A percentile compares a stretch with the other conserved stretches of the same genome.
Conservation (phyloP, 2,888 invertebrate genomes). For the Mayetiola destructor region DNA sequence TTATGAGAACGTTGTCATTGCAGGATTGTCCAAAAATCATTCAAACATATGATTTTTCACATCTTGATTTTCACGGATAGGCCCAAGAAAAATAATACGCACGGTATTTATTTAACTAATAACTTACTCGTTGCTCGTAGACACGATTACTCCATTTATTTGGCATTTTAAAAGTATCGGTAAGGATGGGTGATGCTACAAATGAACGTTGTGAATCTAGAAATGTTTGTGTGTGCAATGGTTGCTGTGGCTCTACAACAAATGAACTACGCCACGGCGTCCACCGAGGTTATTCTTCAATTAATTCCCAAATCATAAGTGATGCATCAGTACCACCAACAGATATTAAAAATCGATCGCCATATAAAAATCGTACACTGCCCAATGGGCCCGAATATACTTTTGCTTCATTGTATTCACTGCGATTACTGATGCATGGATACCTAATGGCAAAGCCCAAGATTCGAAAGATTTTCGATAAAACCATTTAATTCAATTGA, state of each 20-base stretch:
- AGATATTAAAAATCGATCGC: slow-evolving; percentile 71
- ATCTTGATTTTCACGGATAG: no score
- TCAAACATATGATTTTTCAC: no score
- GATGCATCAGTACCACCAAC: slow-evolving; percentile 80
- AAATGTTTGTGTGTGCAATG: slow-evolving; percentile 22
- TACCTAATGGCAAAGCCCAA: slow-evolving; percentile 49
- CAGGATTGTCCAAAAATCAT: no score
- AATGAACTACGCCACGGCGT: slow-evolving; percentile 23
- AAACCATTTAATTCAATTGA: background rate
- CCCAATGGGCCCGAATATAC: slow-evolving; percentile 73
- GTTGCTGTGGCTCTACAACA: slow-evolving; percentile 23
- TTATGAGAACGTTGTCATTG: no score
- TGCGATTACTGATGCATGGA: slow-evolving; percentile 71
- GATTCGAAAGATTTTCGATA: no score
- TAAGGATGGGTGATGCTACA: background rate
- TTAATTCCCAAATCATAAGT: slow-evolving; percentile 80
- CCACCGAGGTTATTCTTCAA: slow-evolving; percentile 39
- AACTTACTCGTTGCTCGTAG: slow-evolving; percentile 6
- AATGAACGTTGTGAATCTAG: slow-evolving; percentile 11
- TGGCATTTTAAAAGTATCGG: slow-evolving; percentile 4
- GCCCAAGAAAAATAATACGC: no score
- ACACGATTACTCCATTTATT: background rate
- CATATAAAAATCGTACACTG: slow-evolving; percentile 67
- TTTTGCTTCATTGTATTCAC: slow-evolving; percentile 78
- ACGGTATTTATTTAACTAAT: no score